phyloP scores from a whole-genome alignment of 1,140 invertebrate genomes.

The Matsumurasca onukii region DNA sequence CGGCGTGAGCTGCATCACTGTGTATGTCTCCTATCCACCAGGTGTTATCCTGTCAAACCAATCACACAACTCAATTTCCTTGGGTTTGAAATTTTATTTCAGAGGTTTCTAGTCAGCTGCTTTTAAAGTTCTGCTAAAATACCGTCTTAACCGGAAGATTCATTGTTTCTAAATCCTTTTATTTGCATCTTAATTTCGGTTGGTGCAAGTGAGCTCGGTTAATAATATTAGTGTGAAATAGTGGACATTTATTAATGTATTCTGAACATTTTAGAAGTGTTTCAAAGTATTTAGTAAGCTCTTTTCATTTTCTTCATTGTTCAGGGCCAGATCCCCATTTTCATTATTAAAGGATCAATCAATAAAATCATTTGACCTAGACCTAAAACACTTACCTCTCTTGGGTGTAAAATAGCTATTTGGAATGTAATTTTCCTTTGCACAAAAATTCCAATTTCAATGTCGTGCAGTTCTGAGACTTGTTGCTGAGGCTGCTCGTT shows the following conservation, averaged over 20 bases:
- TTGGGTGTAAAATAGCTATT: conserved; percentile 27
- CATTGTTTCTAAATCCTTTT: too few species aligned
- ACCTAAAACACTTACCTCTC: conserved; percentile 24
- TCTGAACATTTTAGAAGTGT: not conserved
- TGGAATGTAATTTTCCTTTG: conserved; percentile 5
- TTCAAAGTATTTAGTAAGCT: not conserved
- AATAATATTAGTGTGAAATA: not conserved
- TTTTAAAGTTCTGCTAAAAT: not conserved
- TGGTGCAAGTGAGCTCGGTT: not conserved
- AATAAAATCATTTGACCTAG: not conserved
- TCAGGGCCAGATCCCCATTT: not conserved
- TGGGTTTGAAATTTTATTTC: not conserved
- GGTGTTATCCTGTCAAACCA: conserved; percentile 33
- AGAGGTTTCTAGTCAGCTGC: not conserved
- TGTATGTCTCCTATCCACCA: conserved; percentile 37
- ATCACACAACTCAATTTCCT: too few species aligned
- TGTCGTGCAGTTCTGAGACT: conserved; percentile 5
- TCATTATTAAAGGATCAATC: not conserved
- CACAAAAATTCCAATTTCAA: conserved; percentile 20
- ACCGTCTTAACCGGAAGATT: not conserved
- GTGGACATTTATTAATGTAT: conserved; percentile 7
- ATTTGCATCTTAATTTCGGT: too few species aligned
- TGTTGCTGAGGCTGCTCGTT: not conserved
- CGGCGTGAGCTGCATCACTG: conserved; percentile 26
- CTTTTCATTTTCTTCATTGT: not conserved